phyloP scores from a whole-genome alignment of 2,888 invertebrate species.

The Odontothrips loti region DNA sequence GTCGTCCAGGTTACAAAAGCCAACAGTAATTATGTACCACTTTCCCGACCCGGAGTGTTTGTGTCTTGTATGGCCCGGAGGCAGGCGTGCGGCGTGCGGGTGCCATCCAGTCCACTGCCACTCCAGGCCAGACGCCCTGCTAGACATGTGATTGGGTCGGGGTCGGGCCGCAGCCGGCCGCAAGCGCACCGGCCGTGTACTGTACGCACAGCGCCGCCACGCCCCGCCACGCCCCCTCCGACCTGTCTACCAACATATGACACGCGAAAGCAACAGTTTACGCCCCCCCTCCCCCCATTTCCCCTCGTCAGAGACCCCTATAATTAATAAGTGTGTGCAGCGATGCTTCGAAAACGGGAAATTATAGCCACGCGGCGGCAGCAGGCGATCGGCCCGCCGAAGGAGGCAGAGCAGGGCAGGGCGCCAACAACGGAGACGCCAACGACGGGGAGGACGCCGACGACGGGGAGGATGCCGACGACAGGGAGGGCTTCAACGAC shows the following conservation, averaged over 20 bases:
- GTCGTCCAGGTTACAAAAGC: no score
- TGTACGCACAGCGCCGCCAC: neutral
- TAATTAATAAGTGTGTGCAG: constrained; percentile 13
- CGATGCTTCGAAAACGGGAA: neutral
- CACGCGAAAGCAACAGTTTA: constrained; percentile 7
- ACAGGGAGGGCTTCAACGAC: no score
- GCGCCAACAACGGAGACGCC: neutral
- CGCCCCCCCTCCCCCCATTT: neutral
- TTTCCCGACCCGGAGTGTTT: neutral
- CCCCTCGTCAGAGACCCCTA: no score
- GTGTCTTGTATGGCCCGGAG: neutral
- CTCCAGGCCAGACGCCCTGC: neutral
- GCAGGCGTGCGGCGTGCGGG: neutral
- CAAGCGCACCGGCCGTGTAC: neutral
- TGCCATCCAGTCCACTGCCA: neutral
- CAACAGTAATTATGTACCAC: no score
- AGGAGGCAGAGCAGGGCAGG: neutral
- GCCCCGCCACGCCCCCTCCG: neutral
- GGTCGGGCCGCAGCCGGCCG: neutral
- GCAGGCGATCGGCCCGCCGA: neutral
- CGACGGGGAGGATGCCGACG: no score
- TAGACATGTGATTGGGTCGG: neutral
- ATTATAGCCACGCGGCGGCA: neutral
- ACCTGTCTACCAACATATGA: constrained; percentile 13
- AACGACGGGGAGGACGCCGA: no score